A percentile compares a stretch with the other conserved stretches of the same genome.
These are phyloP conservation scores for Poicephalus meyeri DNA, from an alignment of 2,113 vertebrate species.

Conservation along the genomic window DNA sequence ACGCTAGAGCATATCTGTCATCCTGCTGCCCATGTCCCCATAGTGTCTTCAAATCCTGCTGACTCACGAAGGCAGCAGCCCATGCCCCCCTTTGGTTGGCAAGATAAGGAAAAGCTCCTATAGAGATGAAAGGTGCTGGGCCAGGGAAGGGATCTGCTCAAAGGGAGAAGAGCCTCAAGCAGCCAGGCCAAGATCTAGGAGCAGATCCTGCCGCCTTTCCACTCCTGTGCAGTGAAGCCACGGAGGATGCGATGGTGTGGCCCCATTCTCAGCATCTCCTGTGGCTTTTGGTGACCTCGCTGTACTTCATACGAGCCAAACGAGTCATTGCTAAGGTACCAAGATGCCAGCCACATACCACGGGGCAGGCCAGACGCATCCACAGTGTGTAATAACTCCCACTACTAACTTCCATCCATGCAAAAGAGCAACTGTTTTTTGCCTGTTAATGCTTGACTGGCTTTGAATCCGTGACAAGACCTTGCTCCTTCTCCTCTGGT, in stretches of 20 bases:
- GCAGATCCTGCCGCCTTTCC: neutral
- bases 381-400: neutral
- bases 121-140: fast-evolving
- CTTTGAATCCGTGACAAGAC: neutral
- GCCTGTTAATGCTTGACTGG: neutral
- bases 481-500: neutral
- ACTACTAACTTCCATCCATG: neutral
- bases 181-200: neutral
- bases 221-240: fast-evolving
- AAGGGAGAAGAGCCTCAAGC: neutral
- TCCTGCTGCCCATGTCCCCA: neutral
- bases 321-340: fast-evolving
- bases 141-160: neutral
- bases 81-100: fast-evolving
- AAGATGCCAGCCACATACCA: neutral
- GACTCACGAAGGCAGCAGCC: neutral
- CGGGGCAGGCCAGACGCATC: neutral
- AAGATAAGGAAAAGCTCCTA: neutral
- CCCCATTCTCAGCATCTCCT: neutral
- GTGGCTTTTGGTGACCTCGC: neutral
- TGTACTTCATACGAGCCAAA: neutral
- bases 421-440: neutral
- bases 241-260: neutral
- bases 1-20: neutral
- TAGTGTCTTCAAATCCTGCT: neutral